Evolutionary conservation across 2,888 invertebrate species (phyloP).

Genomic region (Phengaris arion): DNA sequence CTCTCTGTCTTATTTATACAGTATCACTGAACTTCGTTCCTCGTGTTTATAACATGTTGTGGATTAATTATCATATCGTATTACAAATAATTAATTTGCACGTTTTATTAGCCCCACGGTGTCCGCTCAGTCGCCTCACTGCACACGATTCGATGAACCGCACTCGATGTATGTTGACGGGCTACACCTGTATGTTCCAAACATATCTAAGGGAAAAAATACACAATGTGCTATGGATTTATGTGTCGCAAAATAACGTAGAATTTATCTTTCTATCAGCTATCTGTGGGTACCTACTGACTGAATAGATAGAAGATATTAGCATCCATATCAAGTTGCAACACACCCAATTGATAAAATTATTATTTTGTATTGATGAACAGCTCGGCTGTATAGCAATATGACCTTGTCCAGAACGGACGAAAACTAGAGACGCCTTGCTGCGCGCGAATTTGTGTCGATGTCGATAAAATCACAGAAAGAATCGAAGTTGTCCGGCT

Average conservation of each 20-base stretch:
- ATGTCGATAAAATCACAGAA: no score
- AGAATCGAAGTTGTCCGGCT: no score
- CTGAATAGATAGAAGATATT: no score
- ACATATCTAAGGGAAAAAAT: not conserved
- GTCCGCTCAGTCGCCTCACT: constrained; percentile 19
- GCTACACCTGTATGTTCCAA: constrained; percentile 15
- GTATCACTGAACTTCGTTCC: not conserved
- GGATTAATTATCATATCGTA: constrained; percentile 7
- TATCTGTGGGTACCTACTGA: no score
- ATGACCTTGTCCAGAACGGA: not conserved
- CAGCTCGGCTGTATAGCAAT: no score
- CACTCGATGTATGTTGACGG: constrained; percentile 5
- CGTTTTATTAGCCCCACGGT: constrained; percentile 17
- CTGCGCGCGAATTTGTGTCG: no score
- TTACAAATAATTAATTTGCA: constrained; percentile 24
- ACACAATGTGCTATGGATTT: not conserved
- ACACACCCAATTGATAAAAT: no score
- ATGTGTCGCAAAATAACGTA: no score
- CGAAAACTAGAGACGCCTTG: not conserved
- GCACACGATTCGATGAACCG: constrained; percentile 19
- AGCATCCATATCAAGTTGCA: no score
- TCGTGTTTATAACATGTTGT: not conserved
- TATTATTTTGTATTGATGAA: no score
- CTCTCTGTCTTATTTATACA: not conserved
- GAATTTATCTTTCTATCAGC: no score